Evolutionary conservation across 2,888 invertebrate species (phyloP), one percentile per base, ranked within the genome.

Genomic region (Toxonevra muliebris): DNA sequence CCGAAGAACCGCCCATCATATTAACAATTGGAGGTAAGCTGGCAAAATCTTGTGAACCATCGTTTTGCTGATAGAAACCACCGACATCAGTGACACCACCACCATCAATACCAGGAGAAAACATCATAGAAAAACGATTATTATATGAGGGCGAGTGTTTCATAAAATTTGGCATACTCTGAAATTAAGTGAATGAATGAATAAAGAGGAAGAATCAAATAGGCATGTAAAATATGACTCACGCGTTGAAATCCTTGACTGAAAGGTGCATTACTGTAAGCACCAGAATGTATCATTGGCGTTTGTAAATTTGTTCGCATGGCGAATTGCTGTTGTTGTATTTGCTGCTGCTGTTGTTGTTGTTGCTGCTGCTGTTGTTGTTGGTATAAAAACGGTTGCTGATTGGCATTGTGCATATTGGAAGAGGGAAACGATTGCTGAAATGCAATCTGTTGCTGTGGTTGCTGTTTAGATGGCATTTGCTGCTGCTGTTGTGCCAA

Each of bases 21-120:
- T 90, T 89, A 58, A 91, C 90, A 67, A 89, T 89, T 0, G 92
- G 91, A 40, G 93, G 93, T 70, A 93, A 82, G 80, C 93, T 93
- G 58, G 92, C 88, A 76, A 87, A 89, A 74, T 89, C 89, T 72
- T 83, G 82, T n/a, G 78, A 77, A 30, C 78, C 79, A 70, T 83
- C 83, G 60, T 79, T 77, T 66, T 77, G 78, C 45, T 70, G 72
- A 61, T 76, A 75, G 64, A 72, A 71, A 66, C 77, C 71, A 9
- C 77, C 77, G 42, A 67, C 20, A 43, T 19, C 69, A 15, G 64
- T 69, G 19, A 66, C 74, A 59, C 68, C 48, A 75, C 68, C 69
- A 66, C 69, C 68, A 57, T 65, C 54, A 64, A 82, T 77, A 61
- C 69, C 69, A 58, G 66, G 58, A 64, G 80, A 78, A 69, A 77